Conservation (phyloP, 2,113 vertebrate genomes). For the Albula glossodonta region DNA sequence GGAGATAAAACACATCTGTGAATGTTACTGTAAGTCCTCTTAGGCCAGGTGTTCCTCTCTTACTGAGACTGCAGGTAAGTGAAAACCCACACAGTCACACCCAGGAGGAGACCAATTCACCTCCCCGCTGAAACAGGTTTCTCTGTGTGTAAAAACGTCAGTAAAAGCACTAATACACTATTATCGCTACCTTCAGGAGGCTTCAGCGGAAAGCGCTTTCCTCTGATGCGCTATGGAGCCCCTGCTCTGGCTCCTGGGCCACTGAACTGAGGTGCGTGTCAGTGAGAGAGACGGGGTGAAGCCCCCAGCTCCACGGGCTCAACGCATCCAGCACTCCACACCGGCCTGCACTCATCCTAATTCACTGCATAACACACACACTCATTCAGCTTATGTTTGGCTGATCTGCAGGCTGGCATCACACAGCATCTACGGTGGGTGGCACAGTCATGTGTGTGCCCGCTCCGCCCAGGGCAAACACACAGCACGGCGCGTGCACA, state of each 20-base stretch:
- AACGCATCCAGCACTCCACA: too few species aligned
- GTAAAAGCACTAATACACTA: constrained; percentile 61
- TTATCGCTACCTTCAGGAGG: constrained; percentile 60
- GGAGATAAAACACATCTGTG: constrained; percentile 63
- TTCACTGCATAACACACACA: too few species aligned
- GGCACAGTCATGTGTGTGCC: background rate
- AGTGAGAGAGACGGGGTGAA: too few species aligned
- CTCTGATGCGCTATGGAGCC: constrained; percentile 17
- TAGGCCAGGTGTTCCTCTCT: constrained; percentile 48
- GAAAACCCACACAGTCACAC: constrained; percentile 57
- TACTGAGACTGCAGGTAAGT: constrained; percentile 62
- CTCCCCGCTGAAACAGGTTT: constrained; percentile 53
- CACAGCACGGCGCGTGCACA: too few species aligned
- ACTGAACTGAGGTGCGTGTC: background rate
- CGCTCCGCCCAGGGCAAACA: too few species aligned
- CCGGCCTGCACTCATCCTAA: too few species aligned
- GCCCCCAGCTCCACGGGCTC: too few species aligned
- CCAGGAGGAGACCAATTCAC: constrained; percentile 49
- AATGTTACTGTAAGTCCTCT: constrained; percentile 58
- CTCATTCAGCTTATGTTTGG: too few species aligned
- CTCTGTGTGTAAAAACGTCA: constrained; percentile 54
- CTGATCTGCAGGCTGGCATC: too few species aligned
- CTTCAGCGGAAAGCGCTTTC: constrained; percentile 52
- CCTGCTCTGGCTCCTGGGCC: background rate
- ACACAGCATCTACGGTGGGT: too few species aligned